Percentiles rank a stretch among this genome's conserved stretches.
These are phyloP conservation scores for Ctenomys sociabilis DNA, from an alignment of 2,113 vertebrate genomes.

Conservation along the genomic window DNA sequence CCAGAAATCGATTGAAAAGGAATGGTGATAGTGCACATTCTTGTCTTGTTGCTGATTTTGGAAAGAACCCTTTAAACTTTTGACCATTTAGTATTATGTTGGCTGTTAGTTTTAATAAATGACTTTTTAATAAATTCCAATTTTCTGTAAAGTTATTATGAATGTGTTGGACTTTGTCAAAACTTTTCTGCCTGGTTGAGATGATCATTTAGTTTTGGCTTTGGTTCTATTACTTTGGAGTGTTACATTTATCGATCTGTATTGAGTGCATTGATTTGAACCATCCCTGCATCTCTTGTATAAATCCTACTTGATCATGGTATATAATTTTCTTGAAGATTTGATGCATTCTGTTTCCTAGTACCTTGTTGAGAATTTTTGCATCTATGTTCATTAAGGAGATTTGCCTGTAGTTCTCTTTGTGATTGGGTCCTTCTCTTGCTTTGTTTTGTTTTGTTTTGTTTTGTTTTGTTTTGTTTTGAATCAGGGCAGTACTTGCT, in stretches of 20 bases:
- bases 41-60: background rate
- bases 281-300: background rate
- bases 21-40: background rate
- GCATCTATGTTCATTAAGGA: background rate
- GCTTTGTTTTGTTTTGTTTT: too few relatives aligned
- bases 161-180: background rate
- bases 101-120: background rate
- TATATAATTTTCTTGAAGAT: background rate
- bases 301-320: background rate
- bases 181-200: background rate
- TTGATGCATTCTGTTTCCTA: background rate
- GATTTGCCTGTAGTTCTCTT: background rate
- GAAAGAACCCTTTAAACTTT: background rate
- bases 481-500: background rate
- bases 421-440: background rate
- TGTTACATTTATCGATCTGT: background rate
- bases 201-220: background rate
- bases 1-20: background rate
- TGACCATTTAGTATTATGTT: background rate
- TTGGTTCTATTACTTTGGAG: background rate
- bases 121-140: background rate
- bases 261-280: background rate
- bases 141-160: background rate
- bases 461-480: too few relatives aligned
- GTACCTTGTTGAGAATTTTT: background rate